Evolutionary conservation across 2,113 vertebrate genomes (phyloP).

Genomic region (Myocastor coypus): DNA sequence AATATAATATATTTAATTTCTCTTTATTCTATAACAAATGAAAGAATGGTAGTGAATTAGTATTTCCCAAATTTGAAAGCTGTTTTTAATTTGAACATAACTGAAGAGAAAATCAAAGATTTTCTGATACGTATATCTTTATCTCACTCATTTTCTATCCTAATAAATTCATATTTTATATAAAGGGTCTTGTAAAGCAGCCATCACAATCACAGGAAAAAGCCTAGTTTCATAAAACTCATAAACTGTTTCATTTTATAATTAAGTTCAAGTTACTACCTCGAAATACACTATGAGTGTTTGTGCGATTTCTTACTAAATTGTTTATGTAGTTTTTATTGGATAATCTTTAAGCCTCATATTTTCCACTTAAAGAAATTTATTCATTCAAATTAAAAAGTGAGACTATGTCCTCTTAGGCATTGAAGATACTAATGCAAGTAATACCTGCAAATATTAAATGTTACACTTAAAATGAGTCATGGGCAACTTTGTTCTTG

Average conservation of each 20-base stretch:
- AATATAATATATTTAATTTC: not conserved
- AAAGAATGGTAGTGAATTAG: not conserved
- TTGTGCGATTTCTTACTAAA: constrained; percentile 25
- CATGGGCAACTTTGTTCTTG: not conserved
- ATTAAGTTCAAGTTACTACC: constrained; percentile 51
- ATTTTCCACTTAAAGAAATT: not conserved
- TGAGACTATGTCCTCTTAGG: not conserved
- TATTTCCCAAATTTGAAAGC: not conserved
- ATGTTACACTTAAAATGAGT: constrained; percentile 25
- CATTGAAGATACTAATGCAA: not conserved
- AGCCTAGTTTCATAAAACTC: constrained; percentile 40
- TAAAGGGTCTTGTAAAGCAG: not conserved
- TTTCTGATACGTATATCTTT: constrained; percentile 33
- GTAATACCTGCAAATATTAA: not conserved
- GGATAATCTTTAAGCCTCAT: not conserved
- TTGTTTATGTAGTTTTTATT: constrained; percentile 38
- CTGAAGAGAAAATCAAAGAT: constrained; percentile 35
- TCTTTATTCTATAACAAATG: not conserved
- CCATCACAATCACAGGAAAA: not conserved
- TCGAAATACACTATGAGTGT: constrained; percentile 41
- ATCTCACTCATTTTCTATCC: not conserved
- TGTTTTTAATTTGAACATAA: constrained; percentile 19
- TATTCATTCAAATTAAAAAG: constrained; percentile 40
- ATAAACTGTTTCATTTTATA: constrained; percentile 42
- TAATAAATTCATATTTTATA: not conserved